Base-by-base conservation (phyloP, 2,113 vertebrate genomes). In the Mustela nigripes region DNA sequence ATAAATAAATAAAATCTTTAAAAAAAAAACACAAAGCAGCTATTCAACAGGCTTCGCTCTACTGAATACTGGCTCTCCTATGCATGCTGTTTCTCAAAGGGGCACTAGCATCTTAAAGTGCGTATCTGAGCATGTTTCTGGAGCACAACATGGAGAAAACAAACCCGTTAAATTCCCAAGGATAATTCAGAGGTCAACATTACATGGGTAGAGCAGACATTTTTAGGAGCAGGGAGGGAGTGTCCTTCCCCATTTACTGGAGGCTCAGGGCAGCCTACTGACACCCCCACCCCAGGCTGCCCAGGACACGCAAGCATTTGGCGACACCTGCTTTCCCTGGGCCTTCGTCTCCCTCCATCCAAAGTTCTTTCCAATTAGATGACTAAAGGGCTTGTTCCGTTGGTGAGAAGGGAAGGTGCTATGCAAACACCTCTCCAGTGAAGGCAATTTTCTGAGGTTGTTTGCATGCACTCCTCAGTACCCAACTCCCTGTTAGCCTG, bases 371-470 rank as follows among this genome's bases (percentile, higher is more conserved):
- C 60, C 91, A 95, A 82, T 12, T 24, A 86, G 12, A 78, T 31
- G 42, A 62, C 58, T 50, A 62, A 74, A 60, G 28, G 73, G 5
- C 58, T 21, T 39, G 33, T 10, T 80, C 5, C 79, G 11, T 85
- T 96, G 91, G 85, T 87, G 74, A 97, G 93, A 42, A 97, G 45
- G 60, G 0, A 91, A 28, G 33, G 96, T 95, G 94, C 92, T 91
- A 91, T 42, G 0, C 26, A 24, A 78, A 97, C 87, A 45, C 56
- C 62, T 94, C 84, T 92, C 94, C 53, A 74, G 80, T 6, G 33
- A 86, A 90, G 80, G 76, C 69, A 80, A 11, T 67, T 56, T 94
- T 31, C 36, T 11, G 36, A 36, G 82, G 14, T 56, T 67, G 39
- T 71, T 78, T 67, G 15, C 12, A 16, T 0, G 1, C 2, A 50